phyloP scores from a whole-genome alignment of 2,888 invertebrate genomes.

The Camponotus fellah region DNA sequence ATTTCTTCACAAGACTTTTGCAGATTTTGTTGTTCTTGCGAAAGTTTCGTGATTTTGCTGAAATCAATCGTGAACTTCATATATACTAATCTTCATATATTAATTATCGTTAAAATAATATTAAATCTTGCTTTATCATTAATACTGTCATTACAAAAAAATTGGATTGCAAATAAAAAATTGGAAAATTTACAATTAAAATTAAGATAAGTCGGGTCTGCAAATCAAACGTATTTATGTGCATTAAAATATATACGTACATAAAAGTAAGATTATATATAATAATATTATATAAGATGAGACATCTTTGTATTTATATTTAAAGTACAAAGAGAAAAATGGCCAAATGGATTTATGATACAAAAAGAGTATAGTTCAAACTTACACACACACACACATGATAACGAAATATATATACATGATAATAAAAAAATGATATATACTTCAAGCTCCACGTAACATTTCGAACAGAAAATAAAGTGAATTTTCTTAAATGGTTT shows the following conservation, averaged over 20 bases:
- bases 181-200: neutral
- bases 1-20: conserved; percentile 71
- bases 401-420: too few relatives aligned
- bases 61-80: conserved; percentile 21
- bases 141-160: neutral
- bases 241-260: neutral
- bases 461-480: too few relatives aligned
- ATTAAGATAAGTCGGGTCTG: neutral
- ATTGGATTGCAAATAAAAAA: neutral
- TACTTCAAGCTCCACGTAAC: too few relatives aligned
- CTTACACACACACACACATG: too few relatives aligned
- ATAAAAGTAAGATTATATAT: neutral
- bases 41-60: conserved; percentile 79
- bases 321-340: too few relatives aligned
- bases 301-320: neutral
- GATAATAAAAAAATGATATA: too few relatives aligned
- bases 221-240: neutral
- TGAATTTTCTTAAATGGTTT: too few relatives aligned
- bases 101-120: neutral
- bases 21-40: conserved; percentile 79
- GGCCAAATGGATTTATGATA: too few relatives aligned
- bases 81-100: neutral
- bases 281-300: neutral
- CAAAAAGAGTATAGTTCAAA: too few relatives aligned
- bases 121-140: neutral